A percentile compares a stretch with the other conserved stretches of the same genome.
Conservation (phyloP, 2,797 vertebrate genomes). For the Halcyon chelicuti region DNA sequence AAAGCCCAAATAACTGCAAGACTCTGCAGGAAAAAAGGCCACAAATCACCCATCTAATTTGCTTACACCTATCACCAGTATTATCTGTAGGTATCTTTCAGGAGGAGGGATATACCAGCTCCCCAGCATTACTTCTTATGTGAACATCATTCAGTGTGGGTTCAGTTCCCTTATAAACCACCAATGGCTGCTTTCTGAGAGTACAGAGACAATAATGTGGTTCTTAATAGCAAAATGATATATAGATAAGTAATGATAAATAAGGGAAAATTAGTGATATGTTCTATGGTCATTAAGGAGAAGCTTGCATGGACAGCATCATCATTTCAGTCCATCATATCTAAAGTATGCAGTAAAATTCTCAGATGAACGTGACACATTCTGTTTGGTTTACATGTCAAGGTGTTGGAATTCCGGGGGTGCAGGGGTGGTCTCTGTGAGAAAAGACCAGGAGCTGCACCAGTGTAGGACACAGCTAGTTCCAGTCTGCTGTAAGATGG, state of each 20-base stretch:
- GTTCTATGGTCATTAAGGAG: background rate
- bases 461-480: background rate
- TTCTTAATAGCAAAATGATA: background rate
- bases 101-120: background rate
- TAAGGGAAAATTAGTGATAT: background rate
- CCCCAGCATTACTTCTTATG: background rate
- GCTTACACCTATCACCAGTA: background rate
- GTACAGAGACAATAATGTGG: background rate
- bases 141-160: accelerated
- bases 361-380: background rate
- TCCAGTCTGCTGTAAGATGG: background rate
- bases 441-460: background rate
- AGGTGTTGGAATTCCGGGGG: accelerated
- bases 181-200: background rate
- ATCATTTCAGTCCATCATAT: background rate
- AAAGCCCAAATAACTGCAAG: background rate
- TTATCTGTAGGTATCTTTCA: background rate
- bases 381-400: background rate
- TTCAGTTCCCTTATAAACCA: background rate
- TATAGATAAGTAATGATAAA: background rate
- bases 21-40: background rate
- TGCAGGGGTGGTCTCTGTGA: background rate
- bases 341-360: background rate
- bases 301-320: background rate
- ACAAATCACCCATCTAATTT: background rate